Percentiles rank a stretch among this genome's conserved stretches.
Conservation (phyloP, 2,113 vertebrate genomes). For the Brachyhypopomus occidentalis region DNA sequence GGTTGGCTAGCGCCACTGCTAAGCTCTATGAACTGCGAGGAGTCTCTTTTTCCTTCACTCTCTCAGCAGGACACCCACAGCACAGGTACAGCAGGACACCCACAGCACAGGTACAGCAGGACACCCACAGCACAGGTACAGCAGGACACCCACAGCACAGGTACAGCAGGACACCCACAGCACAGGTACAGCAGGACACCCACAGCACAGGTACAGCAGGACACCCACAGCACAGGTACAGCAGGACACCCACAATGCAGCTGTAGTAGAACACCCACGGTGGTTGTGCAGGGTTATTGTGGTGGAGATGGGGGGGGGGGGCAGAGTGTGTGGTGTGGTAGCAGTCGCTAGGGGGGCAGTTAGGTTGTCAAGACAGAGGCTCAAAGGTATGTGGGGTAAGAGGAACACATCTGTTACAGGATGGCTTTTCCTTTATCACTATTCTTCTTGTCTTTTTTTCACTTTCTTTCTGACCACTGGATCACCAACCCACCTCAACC, state of each 20-base stretch:
- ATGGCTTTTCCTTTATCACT: background rate
- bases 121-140: no score
- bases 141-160: no score
- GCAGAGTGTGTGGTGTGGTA: background rate
- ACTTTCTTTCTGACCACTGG: background rate
- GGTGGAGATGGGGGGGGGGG: no score
- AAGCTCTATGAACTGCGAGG: constrained; percentile 58
- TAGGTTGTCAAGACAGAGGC: background rate
- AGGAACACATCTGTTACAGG: constrained; percentile 54
- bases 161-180: no score
- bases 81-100: no score
- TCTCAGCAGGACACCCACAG: constrained; percentile 15
- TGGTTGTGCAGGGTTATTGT: no score
- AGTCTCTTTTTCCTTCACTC: constrained; percentile 30
- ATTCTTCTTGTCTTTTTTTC: background rate
- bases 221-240: no score
- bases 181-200: no score
- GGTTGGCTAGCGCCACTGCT: constrained; percentile 64
- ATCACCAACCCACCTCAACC: background rate
- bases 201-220: no score
- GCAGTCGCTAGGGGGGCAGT: background rate
- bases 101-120: no score
- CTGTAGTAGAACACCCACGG: no score
- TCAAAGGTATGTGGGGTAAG: constrained; percentile 38
- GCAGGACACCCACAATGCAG: no score